Evolutionary conservation across 2,113 vertebrate species (phyloP), one percentile per base, ranked within the genome.

Genomic region (Hippocampus barbouri): DNA sequence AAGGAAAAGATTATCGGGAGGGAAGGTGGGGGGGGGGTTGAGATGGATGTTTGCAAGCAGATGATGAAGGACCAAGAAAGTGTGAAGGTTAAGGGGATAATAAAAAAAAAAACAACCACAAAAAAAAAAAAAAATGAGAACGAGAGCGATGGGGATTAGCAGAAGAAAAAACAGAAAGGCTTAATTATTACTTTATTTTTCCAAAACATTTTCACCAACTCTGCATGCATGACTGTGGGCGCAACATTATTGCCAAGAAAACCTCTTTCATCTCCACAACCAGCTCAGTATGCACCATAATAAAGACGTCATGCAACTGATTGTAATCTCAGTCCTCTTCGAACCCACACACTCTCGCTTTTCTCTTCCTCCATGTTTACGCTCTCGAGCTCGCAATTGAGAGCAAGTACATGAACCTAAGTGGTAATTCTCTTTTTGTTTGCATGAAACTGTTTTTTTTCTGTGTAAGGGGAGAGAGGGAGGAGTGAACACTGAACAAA

Each of bases 271-370:
- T 74, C 66, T 68, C 53, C 66, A 16, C 5, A 85, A 86, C 66
- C 72, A 77, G 78, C 80, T 83, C 72, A 76, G 79, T 69, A 57
- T 49, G 47, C 77, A 83, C 76, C 83, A 79, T 64, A 83, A 83
- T 68, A 62, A 75, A 79, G 67, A 53, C 77, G 64, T 67, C 62
- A 78, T 75, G 74, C 81, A 83, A 76, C 70, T 65, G 81, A 84
- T 82, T 71, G 73, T 79, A 85, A 84, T 88, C 75, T 40, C 60
- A 60, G 49, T 12, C 1, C 70, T 71, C 66, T 70, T 66, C 68
- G 65, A 40, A 67, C 71, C 53, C 74, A 68, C 70, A 66, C 72
- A 73, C 60, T 41, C 72, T 63, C 65, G 40, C 30, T 63, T 69
- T 74, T 56, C 56, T 70, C 68, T 67, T 71, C 70, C 64, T 79